Evolutionary conservation across 2,888 invertebrate genomes (phyloP), one percentile per base, ranked within the genome.

Genomic region (Gerris lacustris): DNA sequence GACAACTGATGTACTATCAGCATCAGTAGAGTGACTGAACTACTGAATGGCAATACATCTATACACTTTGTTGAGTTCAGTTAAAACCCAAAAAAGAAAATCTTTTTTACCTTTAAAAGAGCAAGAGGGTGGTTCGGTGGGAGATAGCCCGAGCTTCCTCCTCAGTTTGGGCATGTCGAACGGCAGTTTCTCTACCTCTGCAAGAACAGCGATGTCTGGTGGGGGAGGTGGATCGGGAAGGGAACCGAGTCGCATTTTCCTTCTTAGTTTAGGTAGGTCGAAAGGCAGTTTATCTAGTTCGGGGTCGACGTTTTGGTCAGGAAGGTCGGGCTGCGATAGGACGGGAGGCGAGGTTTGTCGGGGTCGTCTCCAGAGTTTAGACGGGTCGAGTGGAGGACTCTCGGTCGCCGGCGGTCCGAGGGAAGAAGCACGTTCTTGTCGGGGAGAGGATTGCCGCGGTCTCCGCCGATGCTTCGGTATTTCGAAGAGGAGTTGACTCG

Each of bases 161-260:
- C 91, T 84, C 72, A 94, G 82, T 81, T 94, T 94, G 45, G 94
- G 94, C 94, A 94, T 94, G 80, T 94, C 93, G 80, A 94, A 94
- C 71, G 94, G 94, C 78, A 94, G 83, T 79, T 93, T 87, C 74
- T 89, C 84, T 69, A 92, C 82, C 79, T 93, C 92, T 66, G 91
- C 89, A 15, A 88, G 88, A 9, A 88, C 88, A 6, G 75, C 74
- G 0, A 74, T 74, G 0, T 75, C 74, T 9, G 83, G 83, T 73
- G 84, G 87, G 78, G 86, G 86, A 77, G 73, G 75, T n/a, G 71
- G 67, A 5, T 73, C 68, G 17, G 70, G 70, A 44, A 72, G 72
- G 15, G 55, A 55, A 55, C 15, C 15, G 2, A 11, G 55, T 70
- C 75, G 69, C 67, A 74, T 74, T 77, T 87, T 82, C 74, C 92